phyloP scores from a whole-genome alignment of 1,140 invertebrate species.

The Tetramorium simillimum region DNA sequence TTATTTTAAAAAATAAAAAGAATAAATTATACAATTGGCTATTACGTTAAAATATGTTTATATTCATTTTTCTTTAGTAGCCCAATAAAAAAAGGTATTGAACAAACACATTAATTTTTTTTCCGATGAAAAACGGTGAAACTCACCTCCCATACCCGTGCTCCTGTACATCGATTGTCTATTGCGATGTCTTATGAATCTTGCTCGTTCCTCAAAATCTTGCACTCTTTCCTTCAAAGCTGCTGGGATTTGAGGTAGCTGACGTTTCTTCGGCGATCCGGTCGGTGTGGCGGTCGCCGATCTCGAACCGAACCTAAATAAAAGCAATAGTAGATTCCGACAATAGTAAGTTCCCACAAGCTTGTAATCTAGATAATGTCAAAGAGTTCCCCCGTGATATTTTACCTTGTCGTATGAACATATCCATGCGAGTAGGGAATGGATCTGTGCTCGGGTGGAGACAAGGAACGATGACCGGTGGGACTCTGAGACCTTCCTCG shows the following conservation, averaged over 20 bases:
- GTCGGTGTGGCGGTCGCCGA: slow-evolving; percentile 97
- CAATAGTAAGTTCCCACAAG: neutral
- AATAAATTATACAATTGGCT: neutral
- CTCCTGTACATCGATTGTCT: slow-evolving; percentile 89
- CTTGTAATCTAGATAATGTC: neutral
- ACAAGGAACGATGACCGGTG: slow-evolving; percentile 89
- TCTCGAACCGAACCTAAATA: slow-evolving; percentile 90
- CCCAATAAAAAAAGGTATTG: neutral
- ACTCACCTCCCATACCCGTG: slow-evolving; percentile 87
- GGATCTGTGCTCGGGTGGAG: slow-evolving; percentile 91
- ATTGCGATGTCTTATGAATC: slow-evolving; percentile 89
- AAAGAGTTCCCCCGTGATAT: slow-evolving; percentile 11
- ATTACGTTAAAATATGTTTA: neutral
- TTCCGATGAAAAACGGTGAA: neutral
- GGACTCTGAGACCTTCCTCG: slow-evolving; percentile 89
- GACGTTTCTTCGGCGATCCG: slow-evolving; percentile 97
- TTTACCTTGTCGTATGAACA: slow-evolving; percentile 78
- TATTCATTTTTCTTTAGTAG: neutral
- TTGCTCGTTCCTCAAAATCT: slow-evolving; percentile 94
- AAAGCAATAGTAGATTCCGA: neutral
- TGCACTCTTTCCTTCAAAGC: slow-evolving; percentile 91
- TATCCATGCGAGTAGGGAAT: slow-evolving; percentile 84
- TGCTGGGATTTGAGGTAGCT: slow-evolving; percentile 95
- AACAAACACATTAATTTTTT: neutral
- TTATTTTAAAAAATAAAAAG: neutral